Evolutionary conservation across 2,113 vertebrate species (phyloP), one percentile per base, ranked within the genome.

Genomic region (Grammomys dolichurus): DNA sequence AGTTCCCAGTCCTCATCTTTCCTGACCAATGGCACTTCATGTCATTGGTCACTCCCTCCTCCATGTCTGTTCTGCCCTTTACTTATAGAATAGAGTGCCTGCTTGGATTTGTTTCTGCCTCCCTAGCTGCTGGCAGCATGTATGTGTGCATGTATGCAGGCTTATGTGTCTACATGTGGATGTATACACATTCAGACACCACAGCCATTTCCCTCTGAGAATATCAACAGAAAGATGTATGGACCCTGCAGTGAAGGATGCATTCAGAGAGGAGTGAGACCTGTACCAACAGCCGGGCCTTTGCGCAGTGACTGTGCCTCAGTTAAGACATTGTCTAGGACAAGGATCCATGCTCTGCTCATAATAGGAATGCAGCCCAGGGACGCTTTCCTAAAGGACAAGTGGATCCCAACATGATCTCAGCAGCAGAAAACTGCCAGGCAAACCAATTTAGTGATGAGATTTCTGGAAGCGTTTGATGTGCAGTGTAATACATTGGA

Each of bases 341-440:
- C 40, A 54, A 90, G 69, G 24, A 40, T 90, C 58, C 72, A 7
- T 77, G 72, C 81, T 94, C 11, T 76, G 67, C 43, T 91, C 43
- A 33, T 67, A 40, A 84, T n/a, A 19, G 63, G 70, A 87, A 84
- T 60, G 81, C 58, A 67, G n/a, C 31, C 19, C 60, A 72, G n/a
- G 48, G 26, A 81, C 73, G n/a, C 84, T n/a, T 69, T 33, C 22
- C 7, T 84, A 40, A 91, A 95, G 90, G 77, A 86, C 31, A 94
- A 33, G 46, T 93, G 51, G 70, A 46, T 72, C 31, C 14, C 58
- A 93, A 56, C 70, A 13, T 20, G 67, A 7, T 73, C 56, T 88
- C 88, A 73, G 58, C 26, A 9, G 40, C 36, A 80, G 33, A 84
- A 87, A 70, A 26, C 3, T 33, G 78, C 28, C 69, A 14, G 11